Evolutionary conservation across 1,140 invertebrate species (phyloP), one percentile per base, ranked within the genome.

Genomic region (Aethina tumida): DNA sequence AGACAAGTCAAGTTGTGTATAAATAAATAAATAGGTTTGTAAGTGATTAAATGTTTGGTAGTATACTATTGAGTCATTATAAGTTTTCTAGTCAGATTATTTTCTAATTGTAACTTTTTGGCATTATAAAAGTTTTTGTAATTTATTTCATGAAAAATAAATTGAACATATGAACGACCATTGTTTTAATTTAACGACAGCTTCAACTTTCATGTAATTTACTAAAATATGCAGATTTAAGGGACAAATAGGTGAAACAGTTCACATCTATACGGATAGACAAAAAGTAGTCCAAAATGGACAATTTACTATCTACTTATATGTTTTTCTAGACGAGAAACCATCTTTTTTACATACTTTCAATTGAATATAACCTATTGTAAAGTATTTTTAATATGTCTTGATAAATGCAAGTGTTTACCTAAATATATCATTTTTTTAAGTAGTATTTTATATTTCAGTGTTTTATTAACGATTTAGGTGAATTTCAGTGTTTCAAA

Each of bases 231-330:
- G 30, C 25, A 30, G 13, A 30, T 25, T 40, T 35, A 18, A 7
- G 25, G 27, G 34, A 25, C 34, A 25, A 35, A 39, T 33, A n/a
- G 30, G 47, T 49, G 47, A 42, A n/a, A n/a, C n/a, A 48, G 38
- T 45, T 39, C 29, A 49, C 43, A 46, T 49, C 49, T 45, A 48
- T 38, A 44, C 43, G 42, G 45, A 37, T 55, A 52, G 47, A 45
- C 43, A 47, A 55, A 49, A 49, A 44, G 56, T 56, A 58, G 56
- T 58, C 56, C 56, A 58, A 58, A 58, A 37, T 58, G 56, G 56
- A 58, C 56, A 46, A 34, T 43, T 30, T 41, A n/a, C n/a, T n/a
- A n/a, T n/a, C n/a, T n/a, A n/a, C n/a, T n/a, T n/a, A n/a, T n/a
- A n/a, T n/a, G n/a, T n/a, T n/a, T n/a, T n/a, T n/a, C n/a, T n/a